These are phyloP conservation scores for Crocodylus rhombifer DNA, from an alignment of 2,797 vertebrate species.

Conservation along the genomic window DNA sequence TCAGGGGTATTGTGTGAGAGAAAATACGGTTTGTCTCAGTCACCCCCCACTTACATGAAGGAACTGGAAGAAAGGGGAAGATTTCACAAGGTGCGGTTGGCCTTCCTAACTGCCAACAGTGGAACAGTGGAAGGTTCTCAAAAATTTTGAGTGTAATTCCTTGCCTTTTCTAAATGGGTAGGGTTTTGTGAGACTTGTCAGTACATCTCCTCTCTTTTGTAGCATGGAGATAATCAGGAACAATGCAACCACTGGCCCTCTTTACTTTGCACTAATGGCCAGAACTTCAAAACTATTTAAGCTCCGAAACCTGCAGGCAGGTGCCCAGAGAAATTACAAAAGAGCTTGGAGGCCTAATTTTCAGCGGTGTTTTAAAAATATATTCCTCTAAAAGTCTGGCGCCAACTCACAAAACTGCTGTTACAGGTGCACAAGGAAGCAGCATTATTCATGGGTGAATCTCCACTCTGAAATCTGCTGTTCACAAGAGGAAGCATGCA, in stretches of 20 bases:
- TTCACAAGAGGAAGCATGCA: background rate
- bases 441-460: background rate
- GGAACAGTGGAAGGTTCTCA: background rate
- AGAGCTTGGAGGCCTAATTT: background rate
- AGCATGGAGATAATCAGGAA: background rate
- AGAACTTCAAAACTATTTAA: background rate
- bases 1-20: too few species aligned
- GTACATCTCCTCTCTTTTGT: background rate
- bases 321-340: background rate
- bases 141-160: background rate
- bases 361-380: background rate
- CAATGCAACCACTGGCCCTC: background rate
- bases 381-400: too few species aligned
- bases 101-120: too few species aligned
- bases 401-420: accelerated
- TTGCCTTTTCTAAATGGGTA: background rate
- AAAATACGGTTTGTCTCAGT: too few species aligned
- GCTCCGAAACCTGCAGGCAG: background rate
- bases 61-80: background rate
- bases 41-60: background rate
- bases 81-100: background rate
- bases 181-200: background rate
- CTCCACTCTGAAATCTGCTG: background rate
- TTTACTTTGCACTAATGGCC: background rate
- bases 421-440: background rate